A percentile compares a stretch with the other conserved stretches of the same genome.
These are phyloP conservation scores for Lycaena phlaeas DNA, from an alignment of 2,888 invertebrate species.

Conservation along the genomic window DNA sequence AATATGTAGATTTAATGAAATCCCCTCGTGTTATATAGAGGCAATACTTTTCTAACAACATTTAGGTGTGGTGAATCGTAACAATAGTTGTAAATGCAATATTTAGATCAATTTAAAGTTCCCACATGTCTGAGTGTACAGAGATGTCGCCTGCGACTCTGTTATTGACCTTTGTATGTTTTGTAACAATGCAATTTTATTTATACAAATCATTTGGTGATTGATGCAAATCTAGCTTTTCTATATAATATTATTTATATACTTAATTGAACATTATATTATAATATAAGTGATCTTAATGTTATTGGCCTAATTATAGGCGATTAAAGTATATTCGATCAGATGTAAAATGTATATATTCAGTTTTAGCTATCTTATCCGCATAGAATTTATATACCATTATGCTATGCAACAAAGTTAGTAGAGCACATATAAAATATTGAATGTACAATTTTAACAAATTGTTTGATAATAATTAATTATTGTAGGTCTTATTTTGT, in stretches of 20 bases:
- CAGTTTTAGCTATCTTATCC: too few species aligned
- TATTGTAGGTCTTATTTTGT: too few species aligned
- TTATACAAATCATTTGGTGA: slow-evolving; percentile 36
- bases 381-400: too few species aligned
- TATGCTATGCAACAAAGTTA: too few species aligned
- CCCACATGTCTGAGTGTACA: slow-evolving; percentile 2
- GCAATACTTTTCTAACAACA: slow-evolving; percentile 69
- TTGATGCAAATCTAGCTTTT: slow-evolving; percentile 63
- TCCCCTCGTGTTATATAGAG: slow-evolving; percentile 61
- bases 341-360: too few species aligned
- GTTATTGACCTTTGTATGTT: slow-evolving; percentile 46
- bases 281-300: too few species aligned
- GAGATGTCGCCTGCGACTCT: slow-evolving; percentile 13
- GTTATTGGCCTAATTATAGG: neutral
- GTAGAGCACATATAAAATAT: too few species aligned
- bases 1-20: slow-evolving; percentile 56
- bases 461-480: too few species aligned
- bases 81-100: slow-evolving; percentile 62
- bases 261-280: neutral
- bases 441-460: too few species aligned
- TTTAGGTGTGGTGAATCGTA: slow-evolving; percentile 57
- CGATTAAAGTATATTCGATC: too few species aligned
- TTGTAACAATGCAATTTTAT: slow-evolving; percentile 57
- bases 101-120: slow-evolving; percentile 38
- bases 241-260: slow-evolving; percentile 2